Percentiles rank a stretch among this genome's conserved stretches.
Evolutionary conservation across 2,888 invertebrate genomes (phyloP).

Genomic region (Paralinhomoeus sp.): DNA sequence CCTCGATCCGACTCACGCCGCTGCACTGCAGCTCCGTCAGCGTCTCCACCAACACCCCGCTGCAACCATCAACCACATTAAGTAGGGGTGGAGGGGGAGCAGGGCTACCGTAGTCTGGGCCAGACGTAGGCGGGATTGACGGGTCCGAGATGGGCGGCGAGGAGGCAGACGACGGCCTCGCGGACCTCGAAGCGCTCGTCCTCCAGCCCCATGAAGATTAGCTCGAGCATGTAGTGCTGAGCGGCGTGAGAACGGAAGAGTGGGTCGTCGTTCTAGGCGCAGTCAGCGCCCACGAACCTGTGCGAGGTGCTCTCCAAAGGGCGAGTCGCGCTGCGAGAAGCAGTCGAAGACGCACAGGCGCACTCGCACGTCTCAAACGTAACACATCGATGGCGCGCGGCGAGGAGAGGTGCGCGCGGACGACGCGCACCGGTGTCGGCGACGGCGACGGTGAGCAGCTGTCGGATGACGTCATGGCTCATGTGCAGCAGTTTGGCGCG

Average conservation of each 20-base stretch:
- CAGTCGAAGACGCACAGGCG: conserved; percentile 74
- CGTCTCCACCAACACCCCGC: conserved; percentile 48
- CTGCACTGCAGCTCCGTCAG: conserved; percentile 82
- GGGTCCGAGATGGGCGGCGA: conserved; percentile 66
- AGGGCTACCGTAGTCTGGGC: conserved; percentile 56
- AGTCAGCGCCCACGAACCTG: too few relatives aligned
- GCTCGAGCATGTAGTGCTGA: conserved; percentile 37
- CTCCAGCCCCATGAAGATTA: conserved; percentile 76
- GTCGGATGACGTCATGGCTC: conserved; percentile 68
- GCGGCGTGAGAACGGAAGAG: too few relatives aligned
- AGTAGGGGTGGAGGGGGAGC: neutral
- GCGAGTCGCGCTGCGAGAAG: conserved; percentile 41
- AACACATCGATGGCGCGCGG: too few relatives aligned
- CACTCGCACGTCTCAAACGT: too few relatives aligned
- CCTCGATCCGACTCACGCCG: conserved; percentile 84
- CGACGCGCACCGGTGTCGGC: conserved; percentile 72
- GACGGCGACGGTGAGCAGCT: conserved; percentile 70
- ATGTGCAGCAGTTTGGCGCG: conserved; percentile 54
- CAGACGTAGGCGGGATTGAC: conserved; percentile 96
- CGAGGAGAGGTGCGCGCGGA: too few relatives aligned
- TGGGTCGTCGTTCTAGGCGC: too few relatives aligned
- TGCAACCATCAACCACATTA: too few relatives aligned
- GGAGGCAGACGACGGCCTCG: conserved; percentile 72
- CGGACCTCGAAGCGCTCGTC: conserved; percentile 85
- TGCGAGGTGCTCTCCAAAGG: conserved; percentile 78